Percentiles rank a stretch among this genome's conserved stretches.
These are phyloP conservation scores for Drosophila sturtevanti DNA, from an alignment of 1,140 invertebrate genomes.

Conservation along the genomic window DNA sequence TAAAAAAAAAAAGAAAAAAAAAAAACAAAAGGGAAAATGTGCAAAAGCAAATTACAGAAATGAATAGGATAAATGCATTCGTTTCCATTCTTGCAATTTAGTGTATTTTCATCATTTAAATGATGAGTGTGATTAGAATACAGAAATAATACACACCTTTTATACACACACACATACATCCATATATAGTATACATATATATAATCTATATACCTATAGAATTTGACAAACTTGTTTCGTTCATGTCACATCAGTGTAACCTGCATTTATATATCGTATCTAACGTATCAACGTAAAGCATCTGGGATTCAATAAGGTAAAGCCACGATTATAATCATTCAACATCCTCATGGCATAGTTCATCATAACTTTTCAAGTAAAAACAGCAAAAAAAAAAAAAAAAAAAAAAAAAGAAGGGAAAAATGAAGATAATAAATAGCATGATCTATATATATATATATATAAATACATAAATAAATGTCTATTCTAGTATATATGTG, in stretches of 20 bases:
- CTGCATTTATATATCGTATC: neutral
- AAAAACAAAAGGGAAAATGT: neutral
- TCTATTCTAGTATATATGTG: neutral
- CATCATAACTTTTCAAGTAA: neutral
- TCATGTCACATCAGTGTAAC: slow-evolving; percentile 1
- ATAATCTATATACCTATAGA: neutral
- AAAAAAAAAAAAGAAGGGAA: too few relatives aligned
- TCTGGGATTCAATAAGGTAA: slow-evolving; percentile 15
- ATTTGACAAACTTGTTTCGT: neutral
- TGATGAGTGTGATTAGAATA: neutral
- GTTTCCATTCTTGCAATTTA: neutral
- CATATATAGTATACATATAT: neutral
- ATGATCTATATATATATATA: slow-evolving; percentile 8
- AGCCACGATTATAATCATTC: slow-evolving; percentile 20
- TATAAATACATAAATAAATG: neutral
- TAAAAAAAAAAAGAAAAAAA: neutral
- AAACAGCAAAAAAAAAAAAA: neutral
- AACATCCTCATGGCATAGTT: neutral
- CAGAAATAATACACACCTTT: neutral
- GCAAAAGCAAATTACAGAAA: neutral
- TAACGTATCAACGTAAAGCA: neutral
- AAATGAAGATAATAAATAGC: too few relatives aligned
- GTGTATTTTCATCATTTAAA: neutral
- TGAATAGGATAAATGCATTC: neutral
- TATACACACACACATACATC: neutral